A percentile compares a stretch with the other conserved stretches of the same genome.
Conservation (phyloP, 2,888 invertebrate genomes). For the Biston betularia region DNA sequence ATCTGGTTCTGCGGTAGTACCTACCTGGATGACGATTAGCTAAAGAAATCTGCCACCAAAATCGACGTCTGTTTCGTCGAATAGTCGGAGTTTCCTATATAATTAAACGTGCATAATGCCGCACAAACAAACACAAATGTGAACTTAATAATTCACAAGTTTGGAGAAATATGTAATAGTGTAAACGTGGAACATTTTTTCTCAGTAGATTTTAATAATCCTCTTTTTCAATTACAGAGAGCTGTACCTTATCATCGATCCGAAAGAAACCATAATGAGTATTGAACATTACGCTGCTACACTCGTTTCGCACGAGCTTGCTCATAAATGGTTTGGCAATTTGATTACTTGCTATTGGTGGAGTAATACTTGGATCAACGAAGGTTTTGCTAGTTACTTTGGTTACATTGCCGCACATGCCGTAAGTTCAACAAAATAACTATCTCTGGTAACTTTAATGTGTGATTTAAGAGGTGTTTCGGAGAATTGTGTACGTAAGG, state of each 20-base stretch:
- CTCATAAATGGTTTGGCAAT: conserved; percentile 94
- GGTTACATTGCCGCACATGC: conserved; percentile 85
- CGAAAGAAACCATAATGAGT: conserved; percentile 72
- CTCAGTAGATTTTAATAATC: not conserved
- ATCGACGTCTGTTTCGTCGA: no score
- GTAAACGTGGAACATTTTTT: not conserved
- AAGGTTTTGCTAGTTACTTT: conserved; percentile 90
- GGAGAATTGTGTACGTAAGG: no score
- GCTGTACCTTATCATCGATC: conserved; percentile 68
- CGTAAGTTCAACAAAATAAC: conserved; percentile 48
- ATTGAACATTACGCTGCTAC: conserved; percentile 81
- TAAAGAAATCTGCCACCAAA: no score
- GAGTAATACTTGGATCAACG: conserved; percentile 91
- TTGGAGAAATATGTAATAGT: not conserved
- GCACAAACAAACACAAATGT: not conserved
- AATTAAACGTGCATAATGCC: no score
- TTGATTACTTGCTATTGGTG: conserved; percentile 90
- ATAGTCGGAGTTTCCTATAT: no score
- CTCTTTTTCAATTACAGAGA: conserved; percentile 64
- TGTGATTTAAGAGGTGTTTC: no score
- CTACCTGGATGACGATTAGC: no score
- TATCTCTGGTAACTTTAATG: no score
- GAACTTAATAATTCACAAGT: not conserved
- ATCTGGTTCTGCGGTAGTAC: no score
- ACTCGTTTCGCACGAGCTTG: conserved; percentile 85